Conservation (phyloP, 2,888 invertebrate genomes). For the Polymixis lichenea region DNA sequence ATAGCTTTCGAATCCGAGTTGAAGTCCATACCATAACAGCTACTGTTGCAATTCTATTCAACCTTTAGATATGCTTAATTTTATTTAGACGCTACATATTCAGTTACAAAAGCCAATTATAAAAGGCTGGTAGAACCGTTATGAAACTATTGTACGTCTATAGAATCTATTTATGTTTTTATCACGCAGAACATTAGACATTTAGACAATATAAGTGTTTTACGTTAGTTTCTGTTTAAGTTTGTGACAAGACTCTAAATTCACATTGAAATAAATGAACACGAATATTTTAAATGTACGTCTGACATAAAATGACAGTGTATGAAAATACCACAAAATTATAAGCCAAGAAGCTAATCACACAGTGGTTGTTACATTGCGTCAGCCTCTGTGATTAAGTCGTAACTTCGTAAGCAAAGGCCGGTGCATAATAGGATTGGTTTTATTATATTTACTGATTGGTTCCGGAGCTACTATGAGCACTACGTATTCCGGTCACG, state of each 20-base stretch:
- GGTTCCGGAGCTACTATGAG: conserved; percentile 59
- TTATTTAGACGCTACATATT: conserved; percentile 23
- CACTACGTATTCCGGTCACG: conserved; percentile 77
- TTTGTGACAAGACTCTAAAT: conserved; percentile 10
- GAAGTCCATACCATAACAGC: conserved; percentile 75
- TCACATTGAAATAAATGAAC: conserved; percentile 21
- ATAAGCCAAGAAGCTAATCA: conserved; percentile 47
- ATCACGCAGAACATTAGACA: not conserved
- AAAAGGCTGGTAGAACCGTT: not conserved
- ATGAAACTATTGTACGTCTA: not conserved
- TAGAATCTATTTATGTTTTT: not conserved
- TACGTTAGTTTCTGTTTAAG: no score
- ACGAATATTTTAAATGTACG: conserved; percentile 9
- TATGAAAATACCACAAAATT: conserved; percentile 43
- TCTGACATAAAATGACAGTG: conserved; percentile 20
- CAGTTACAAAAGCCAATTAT: conserved; percentile 8
- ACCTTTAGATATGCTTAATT: conserved; percentile 53
- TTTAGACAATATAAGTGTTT: no score
- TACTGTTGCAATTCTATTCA: conserved; percentile 67
- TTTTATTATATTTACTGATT: conserved; percentile 65
- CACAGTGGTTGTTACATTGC: conserved; percentile 36
- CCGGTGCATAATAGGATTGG: conserved; percentile 53
- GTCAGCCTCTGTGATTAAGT: conserved; percentile 52
- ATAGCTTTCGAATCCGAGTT: conserved; percentile 79
- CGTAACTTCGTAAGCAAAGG: conserved; percentile 38